Conservation (phyloP, 2,113 vertebrate species). For the Albula glossodonta region DNA sequence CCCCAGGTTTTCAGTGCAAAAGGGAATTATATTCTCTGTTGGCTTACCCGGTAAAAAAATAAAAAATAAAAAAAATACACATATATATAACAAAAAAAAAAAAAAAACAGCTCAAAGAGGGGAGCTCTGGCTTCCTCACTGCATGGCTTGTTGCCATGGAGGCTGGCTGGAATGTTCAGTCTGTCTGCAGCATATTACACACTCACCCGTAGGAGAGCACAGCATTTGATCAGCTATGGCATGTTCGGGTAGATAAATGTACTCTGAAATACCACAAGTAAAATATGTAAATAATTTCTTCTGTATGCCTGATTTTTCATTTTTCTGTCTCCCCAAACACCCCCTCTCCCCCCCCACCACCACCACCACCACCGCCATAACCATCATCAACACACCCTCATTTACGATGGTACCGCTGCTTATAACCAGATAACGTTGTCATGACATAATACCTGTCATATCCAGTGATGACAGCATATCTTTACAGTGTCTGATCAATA, state of each 20-base stretch:
- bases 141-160: constrained; percentile 71
- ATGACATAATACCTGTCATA: too few species aligned
- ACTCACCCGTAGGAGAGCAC: constrained; percentile 31
- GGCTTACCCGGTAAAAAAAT: too few species aligned
- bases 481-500: too few species aligned
- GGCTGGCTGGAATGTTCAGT: constrained; percentile 63
- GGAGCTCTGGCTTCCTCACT: constrained; percentile 36
- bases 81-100: neutral
- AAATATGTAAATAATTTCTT: neutral
- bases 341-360: too few species aligned
- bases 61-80: too few species aligned
- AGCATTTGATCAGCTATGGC: constrained; percentile 18
- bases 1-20: too few species aligned
- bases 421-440: too few species aligned
- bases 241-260: neutral
- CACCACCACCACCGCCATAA: too few species aligned
- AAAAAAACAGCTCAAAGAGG: neutral
- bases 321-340: neutral
- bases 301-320: neutral
- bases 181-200: constrained; percentile 55
- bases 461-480: too few species aligned
- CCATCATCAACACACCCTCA: too few species aligned
- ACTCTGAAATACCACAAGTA: neutral
- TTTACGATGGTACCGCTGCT: too few species aligned
- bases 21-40: too few species aligned